phyloP scores from a whole-genome alignment of 2,797 vertebrate genomes.

The Rhinoraja longicauda region DNA sequence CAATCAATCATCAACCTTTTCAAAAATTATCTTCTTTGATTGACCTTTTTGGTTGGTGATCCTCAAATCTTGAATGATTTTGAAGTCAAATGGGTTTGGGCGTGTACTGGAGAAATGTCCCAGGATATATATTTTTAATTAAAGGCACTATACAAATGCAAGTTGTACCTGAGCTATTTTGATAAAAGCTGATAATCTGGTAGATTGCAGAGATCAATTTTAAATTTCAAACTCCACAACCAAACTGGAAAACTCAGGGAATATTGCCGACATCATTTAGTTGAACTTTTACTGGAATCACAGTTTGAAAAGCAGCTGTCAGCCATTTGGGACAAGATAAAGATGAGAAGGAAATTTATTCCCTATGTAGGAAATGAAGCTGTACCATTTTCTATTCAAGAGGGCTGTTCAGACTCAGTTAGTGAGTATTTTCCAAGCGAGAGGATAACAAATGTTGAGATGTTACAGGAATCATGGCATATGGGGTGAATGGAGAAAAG shows the following conservation, averaged over 20 bases:
- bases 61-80: background rate
- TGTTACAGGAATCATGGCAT: too few relatives aligned
- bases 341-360: too few relatives aligned
- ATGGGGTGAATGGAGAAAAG: too few relatives aligned
- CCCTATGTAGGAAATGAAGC: too few relatives aligned
- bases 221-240: background rate
- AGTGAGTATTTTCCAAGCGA: too few relatives aligned
- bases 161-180: background rate
- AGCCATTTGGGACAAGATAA: too few relatives aligned
- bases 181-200: too few relatives aligned
- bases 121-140: background rate
- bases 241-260: background rate
- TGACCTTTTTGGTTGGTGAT: background rate
- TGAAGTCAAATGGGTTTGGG: background rate
- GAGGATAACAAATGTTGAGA: too few relatives aligned
- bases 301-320: too few relatives aligned
- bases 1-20: background rate
- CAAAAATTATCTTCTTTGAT: background rate
- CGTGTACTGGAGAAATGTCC: background rate
- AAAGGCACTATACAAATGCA: background rate
- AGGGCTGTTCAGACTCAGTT: too few relatives aligned
- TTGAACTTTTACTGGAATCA: background rate
- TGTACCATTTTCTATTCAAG: too few relatives aligned
- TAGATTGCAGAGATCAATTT: too few relatives aligned
- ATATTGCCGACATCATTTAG: background rate